Evolutionary conservation across 2,113 vertebrate species (phyloP).

Genomic region (Engraulis encrasicolus): DNA sequence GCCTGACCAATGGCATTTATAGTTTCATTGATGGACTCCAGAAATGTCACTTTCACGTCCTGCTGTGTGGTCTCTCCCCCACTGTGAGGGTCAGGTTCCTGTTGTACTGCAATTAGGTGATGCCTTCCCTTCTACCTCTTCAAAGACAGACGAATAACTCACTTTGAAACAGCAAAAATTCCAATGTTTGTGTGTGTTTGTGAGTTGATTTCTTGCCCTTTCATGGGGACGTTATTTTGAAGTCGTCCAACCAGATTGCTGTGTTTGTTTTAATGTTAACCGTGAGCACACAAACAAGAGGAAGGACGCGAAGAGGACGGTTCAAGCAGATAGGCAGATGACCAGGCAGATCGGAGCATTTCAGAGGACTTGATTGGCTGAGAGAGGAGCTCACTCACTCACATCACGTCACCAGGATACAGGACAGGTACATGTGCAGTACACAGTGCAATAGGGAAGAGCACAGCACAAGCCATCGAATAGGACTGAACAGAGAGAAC

Average conservation of each 20-base stretch:
- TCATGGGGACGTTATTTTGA: neutral
- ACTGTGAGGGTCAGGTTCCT: neutral
- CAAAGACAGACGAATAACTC: neutral
- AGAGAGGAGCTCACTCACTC: neutral
- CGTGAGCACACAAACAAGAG: neutral
- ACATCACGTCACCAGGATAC: neutral
- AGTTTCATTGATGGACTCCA: neutral
- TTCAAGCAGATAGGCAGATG: neutral
- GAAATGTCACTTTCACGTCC: neutral
- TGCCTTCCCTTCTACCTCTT: neutral
- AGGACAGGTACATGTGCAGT: neutral
- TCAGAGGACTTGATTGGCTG: neutral
- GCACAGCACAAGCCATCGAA: neutral
- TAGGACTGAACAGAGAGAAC: neutral
- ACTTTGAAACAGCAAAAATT: too few relatives aligned
- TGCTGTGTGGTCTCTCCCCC: neutral
- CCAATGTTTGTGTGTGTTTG: neutral
- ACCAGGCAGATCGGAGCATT: neutral
- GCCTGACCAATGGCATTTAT: too few relatives aligned
- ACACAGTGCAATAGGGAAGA: neutral
- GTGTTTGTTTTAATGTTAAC: neutral
- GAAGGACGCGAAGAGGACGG: conserved; percentile 27
- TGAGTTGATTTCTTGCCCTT: neutral
- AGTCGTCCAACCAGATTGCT: neutral
- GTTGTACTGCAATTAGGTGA: neutral